Percentiles rank a stretch among this genome's conserved stretches.
Conservation (phyloP, 2,113 vertebrate genomes). For the Cricetomys ansorgei region DNA sequence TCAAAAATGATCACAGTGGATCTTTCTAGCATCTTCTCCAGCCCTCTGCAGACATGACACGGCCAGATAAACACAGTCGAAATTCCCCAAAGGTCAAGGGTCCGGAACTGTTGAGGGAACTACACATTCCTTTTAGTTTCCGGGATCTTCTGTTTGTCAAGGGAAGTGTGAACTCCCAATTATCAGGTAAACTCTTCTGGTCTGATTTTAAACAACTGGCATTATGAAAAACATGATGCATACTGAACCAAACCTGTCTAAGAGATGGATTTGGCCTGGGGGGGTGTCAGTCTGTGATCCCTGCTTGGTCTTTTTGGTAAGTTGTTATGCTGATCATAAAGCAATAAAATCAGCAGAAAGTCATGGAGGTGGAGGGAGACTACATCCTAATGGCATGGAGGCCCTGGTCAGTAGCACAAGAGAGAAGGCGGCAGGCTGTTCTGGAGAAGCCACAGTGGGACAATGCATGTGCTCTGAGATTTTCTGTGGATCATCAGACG, state of each 20-base stretch:
- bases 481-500: not conserved
- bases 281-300: not conserved
- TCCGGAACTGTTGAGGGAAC: slow-evolving; percentile 80
- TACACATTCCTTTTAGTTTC: slow-evolving; percentile 74
- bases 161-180: not conserved
- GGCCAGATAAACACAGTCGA: slow-evolving; percentile 79
- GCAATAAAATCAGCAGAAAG: not conserved
- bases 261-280: not conserved
- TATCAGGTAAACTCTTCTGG: not conserved
- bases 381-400: fast-evolving
- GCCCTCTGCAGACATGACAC: slow-evolving; percentile 66
- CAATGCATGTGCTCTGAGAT: too few relatives aligned
- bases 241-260: not conserved
- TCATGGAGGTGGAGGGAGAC: not conserved
- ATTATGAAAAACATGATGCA: not conserved
- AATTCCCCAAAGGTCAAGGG: slow-evolving; percentile 83
- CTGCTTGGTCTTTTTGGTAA: not conserved
- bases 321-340: not conserved
- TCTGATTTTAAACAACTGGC: not conserved
- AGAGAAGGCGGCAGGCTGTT: not conserved
- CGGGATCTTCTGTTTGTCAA: not conserved
- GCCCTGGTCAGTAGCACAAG: fast-evolving
- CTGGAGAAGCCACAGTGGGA: fast-evolving
- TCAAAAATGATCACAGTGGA: not conserved
- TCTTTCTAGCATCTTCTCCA: slow-evolving; percentile 64